Percentiles rank a stretch among this genome's conserved stretches.
These are phyloP conservation scores for Magallana nippona DNA, from an alignment of 2,888 invertebrate species.

Conservation along the genomic window DNA sequence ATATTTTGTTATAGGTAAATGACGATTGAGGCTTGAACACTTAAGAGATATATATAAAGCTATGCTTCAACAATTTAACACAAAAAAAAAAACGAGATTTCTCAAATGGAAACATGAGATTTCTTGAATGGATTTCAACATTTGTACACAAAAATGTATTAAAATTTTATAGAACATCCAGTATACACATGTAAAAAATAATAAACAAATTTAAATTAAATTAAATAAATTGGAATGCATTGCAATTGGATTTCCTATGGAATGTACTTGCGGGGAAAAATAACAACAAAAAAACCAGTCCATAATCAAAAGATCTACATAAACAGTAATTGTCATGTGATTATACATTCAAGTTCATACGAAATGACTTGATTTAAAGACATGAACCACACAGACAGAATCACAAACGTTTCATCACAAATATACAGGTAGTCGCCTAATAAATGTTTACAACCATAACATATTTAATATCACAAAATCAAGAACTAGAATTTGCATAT, in stretches of 20 bases:
- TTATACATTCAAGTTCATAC: too few relatives aligned
- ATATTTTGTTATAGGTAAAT: too few relatives aligned
- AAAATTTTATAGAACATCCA: too few relatives aligned
- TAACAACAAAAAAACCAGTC: background rate
- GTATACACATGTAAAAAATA: too few relatives aligned
- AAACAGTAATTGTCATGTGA: background rate
- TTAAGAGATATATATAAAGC: too few relatives aligned
- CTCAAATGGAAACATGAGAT: too few relatives aligned
- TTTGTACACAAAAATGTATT: too few relatives aligned
- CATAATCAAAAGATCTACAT: background rate
- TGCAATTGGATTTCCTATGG: background rate
- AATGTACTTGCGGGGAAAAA: background rate
- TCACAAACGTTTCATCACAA: background rate
- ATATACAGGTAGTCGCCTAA: background rate
- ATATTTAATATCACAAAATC: slow-evolving; percentile 9
- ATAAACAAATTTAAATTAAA: too few relatives aligned
- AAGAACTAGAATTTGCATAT: background rate
- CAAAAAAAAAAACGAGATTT: too few relatives aligned
- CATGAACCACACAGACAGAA: background rate
- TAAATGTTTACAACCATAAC: slow-evolving; percentile 1
- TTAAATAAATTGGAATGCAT: background rate
- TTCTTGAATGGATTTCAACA: too few relatives aligned
- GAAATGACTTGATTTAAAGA: background rate
- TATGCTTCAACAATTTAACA: too few relatives aligned
- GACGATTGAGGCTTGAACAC: too few relatives aligned